These are phyloP conservation scores for Natator depressus DNA, from an alignment of 2,113 vertebrate species.

Conservation along the genomic window DNA sequence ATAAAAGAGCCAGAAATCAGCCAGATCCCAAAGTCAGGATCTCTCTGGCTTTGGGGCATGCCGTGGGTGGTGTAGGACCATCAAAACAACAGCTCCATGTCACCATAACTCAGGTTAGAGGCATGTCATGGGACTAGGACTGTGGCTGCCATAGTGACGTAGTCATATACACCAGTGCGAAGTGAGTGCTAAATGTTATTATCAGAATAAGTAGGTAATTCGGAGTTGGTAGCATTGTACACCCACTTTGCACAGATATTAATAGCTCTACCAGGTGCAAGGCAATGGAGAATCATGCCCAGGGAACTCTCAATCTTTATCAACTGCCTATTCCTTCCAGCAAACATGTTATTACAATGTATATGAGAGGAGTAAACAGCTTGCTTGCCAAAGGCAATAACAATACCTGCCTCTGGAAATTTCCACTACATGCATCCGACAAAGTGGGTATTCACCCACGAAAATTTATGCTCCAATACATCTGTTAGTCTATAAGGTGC, in stretches of 20 bases:
- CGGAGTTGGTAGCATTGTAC: neutral
- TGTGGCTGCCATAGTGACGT: neutral
- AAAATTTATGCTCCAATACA: too few relatives aligned
- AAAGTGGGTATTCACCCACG: too few relatives aligned
- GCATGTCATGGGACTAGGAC: neutral
- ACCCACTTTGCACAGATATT: neutral
- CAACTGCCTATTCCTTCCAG: neutral
- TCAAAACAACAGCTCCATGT: neutral
- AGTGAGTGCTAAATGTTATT: neutral
- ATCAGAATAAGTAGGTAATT: neutral
- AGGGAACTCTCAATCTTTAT: neutral
- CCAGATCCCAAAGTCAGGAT: neutral
- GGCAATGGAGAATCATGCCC: neutral
- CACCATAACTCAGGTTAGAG: neutral
- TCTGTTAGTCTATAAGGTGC: too few relatives aligned
- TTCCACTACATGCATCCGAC: too few relatives aligned
- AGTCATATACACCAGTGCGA: neutral
- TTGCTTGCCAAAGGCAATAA: conserved; percentile 10
- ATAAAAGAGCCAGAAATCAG: neutral
- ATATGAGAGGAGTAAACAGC: neutral
- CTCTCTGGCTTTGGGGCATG: neutral
- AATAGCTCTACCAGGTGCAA: neutral
- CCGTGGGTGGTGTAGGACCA: neutral
- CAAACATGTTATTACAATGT: neutral
- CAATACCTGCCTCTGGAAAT: too few relatives aligned